These are phyloP conservation scores for Entomobrya proxima DNA, from an alignment of 2,888 invertebrate species.

Conservation along the genomic window DNA sequence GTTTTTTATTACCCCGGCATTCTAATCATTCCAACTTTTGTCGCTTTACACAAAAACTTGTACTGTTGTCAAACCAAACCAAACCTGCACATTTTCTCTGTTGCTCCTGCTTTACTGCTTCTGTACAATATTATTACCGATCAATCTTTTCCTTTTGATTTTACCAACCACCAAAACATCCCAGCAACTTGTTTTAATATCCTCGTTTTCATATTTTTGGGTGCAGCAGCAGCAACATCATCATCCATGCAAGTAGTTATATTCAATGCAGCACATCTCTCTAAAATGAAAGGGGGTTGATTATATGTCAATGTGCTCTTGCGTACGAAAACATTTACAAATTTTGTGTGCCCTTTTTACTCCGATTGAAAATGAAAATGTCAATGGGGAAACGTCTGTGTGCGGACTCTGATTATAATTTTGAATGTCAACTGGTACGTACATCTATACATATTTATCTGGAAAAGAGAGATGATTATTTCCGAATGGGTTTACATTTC, in stretches of 20 bases:
- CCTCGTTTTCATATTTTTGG: not conserved
- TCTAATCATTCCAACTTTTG: not conserved
- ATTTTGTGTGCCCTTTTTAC: not conserved
- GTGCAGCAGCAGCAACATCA: no score
- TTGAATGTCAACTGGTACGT: conserved; percentile 47
- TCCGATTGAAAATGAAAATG: conserved; percentile 45
- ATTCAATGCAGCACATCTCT: no score
- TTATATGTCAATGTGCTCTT: no score
- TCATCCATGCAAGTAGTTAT: no score
- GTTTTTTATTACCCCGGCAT: not conserved
- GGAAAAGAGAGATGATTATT: not conserved
- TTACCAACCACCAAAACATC: not conserved
- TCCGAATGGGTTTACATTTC: conserved; percentile 23
- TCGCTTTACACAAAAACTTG: no score
- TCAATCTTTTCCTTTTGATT: conserved; percentile 3
- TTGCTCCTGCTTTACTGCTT: not conserved
- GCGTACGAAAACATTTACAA: no score
- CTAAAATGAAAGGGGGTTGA: no score
- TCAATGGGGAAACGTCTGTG: conserved; percentile 25
- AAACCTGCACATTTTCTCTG: no score
- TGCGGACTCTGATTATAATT: conserved; percentile 8
- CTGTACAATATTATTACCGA: no score
- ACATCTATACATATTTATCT: not conserved
- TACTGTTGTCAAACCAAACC: no score
- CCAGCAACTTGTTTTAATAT: not conserved